Percentiles rank a stretch among this genome's conserved stretches.
phyloP scores from a whole-genome alignment of 2,888 invertebrate genomes.

The Odontomyia ornata region DNA sequence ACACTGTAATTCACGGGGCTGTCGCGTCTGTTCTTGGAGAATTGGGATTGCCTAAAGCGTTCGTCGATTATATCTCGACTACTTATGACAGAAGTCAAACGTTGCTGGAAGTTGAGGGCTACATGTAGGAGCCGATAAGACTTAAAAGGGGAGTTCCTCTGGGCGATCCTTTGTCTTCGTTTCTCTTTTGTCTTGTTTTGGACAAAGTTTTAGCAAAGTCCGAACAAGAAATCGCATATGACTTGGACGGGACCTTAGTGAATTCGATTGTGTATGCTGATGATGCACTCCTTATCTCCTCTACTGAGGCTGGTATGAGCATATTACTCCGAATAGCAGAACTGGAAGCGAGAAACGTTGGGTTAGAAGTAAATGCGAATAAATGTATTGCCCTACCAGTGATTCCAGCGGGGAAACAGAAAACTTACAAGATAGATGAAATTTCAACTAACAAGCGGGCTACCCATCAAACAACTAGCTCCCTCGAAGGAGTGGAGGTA shows the following conservation, averaged over 20 bases:
- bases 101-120: not conserved
- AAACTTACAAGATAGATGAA: not conserved
- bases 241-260: not conserved
- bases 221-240: not conserved
- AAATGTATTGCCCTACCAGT: not conserved
- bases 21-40: not conserved
- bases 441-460: not conserved
- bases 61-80: not conserved
- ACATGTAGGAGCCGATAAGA: not conserved
- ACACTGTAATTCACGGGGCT: slow-evolving; percentile 10
- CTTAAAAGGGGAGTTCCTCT: slow-evolving; percentile 8
- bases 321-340: not conserved
- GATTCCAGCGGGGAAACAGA: not conserved
- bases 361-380: not conserved
- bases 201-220: slow-evolving; percentile 1
- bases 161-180: slow-evolving; percentile 32
- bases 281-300: not conserved
- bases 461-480: not conserved
- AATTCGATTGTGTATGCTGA: slow-evolving; percentile 12
- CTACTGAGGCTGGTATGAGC: not conserved
- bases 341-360: not conserved
- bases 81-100: not conserved
- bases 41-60: not conserved
- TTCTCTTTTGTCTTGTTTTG: not conserved
- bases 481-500: not conserved